Evolutionary conservation across 2,888 invertebrate species (phyloP), one percentile per base, ranked within the genome.

Genomic region (Andrena dorsata): DNA sequence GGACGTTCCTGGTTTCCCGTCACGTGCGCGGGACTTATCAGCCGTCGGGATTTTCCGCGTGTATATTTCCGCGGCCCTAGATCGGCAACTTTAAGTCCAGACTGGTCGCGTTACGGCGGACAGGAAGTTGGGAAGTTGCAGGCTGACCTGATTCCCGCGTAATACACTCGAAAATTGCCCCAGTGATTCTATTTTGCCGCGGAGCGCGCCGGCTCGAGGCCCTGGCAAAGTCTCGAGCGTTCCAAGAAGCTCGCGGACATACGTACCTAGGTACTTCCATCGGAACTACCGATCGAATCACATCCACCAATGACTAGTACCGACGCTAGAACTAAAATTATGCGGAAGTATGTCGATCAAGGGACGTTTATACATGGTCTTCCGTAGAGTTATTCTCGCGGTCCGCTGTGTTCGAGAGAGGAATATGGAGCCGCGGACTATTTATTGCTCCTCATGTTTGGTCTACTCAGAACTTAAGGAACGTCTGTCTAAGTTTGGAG

Each of bases 1-100:
- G 23, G 8, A 23, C 10, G 23, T 4, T 82, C 70, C 49, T n/a
- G 51, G 64, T 68, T 79, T 69, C 77, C 7, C 2, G 5, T 75
- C 80, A 82, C 82, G 86, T 82, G 6, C 58, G 16, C 16, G n/a
- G 56, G 71, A 85, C 80, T 86, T 86, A 71, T 75, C 56, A 53
- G 47, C 63, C 53, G 65, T 73, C 75, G 49, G 72, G 77, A 75
- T 73, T 76, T 63, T 53, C 73, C 58, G 5, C 64, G 49, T 69
- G 58, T 74, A 75, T 66, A 74, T 76, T 79, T 66, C 63, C 58
- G 13, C 5, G n/a, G 35, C 16, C 61, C 47, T 61, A 51, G 60
- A 28, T 64, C 51, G 66, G 30, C 65, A 72, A 77, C 71, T 77
- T 79, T 73, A 70, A 76, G 76, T 60, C 49, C 65, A 10, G 49